Percentiles rank a stretch among this genome's conserved stretches.
Evolutionary conservation across 37 sponge, comb jelly and placozoan genomes (phyloP).

Genomic region (Spongilla lacustris): DNA sequence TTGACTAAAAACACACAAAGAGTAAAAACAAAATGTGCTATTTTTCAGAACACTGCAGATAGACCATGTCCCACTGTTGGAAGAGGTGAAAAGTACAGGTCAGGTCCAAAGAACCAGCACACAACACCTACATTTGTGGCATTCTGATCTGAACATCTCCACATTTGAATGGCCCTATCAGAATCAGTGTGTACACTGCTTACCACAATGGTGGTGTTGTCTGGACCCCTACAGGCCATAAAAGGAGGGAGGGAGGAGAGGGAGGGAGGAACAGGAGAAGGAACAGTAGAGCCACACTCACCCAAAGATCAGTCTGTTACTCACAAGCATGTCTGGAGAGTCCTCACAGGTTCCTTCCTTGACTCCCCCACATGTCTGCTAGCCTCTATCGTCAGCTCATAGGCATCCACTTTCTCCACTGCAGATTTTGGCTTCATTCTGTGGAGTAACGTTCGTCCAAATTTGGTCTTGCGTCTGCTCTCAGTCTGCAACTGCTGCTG

Average conservation of each 20-base stretch:
- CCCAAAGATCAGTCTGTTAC: not conserved
- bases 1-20: not conserved
- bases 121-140: not conserved
- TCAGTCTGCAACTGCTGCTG: not conserved
- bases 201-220: not conserved
- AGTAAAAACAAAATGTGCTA: not conserved
- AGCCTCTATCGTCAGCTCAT: not conserved
- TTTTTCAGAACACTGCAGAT: not conserved
- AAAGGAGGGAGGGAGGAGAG: too few species aligned
- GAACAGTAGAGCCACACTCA: not conserved
- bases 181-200: not conserved
- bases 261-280: not conserved
- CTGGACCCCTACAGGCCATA: not conserved
- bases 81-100: not conserved
- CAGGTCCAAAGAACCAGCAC: too few species aligned
- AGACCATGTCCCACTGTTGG: not conserved
- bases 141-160: not conserved
- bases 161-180: not conserved
- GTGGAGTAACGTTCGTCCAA: constrained; percentile 26
- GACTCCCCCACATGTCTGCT: not conserved
- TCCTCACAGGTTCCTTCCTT: constrained; percentile 37
- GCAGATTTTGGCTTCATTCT: not conserved
- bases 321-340: constrained; percentile 27
- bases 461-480: constrained; percentile 15
- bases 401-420: not conserved